Conservation (phyloP, 2,113 vertebrate genomes). For the Boulengeromyrus knoepffleri region DNA sequence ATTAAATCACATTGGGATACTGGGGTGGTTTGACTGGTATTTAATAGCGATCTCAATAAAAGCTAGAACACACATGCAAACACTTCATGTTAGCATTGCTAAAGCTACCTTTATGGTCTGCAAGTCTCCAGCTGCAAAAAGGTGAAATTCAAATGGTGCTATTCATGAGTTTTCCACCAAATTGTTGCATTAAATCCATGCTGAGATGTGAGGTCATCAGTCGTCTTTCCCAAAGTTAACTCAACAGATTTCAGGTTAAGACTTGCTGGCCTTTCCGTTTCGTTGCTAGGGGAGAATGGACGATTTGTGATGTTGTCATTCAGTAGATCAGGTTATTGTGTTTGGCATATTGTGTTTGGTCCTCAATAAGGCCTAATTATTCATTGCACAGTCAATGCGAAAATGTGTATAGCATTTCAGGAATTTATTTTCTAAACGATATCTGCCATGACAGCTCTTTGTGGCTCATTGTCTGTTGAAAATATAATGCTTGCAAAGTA, state of each 20-base stretch:
- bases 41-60: background rate
- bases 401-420: constrained; percentile 37
- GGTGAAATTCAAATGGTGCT: background rate
- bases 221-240: background rate
- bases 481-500: background rate
- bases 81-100: background rate
- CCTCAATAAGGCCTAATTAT: constrained; percentile 41
- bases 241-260: background rate
- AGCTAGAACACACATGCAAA: background rate
- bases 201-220: background rate
- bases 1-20: background rate
- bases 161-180: background rate
- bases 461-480: background rate
- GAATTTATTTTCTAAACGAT: background rate
- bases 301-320: background rate
- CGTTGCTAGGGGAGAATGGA: background rate
- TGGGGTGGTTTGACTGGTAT: background rate
- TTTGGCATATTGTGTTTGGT: constrained; percentile 20
- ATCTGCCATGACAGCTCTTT: background rate
- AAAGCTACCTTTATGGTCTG: background rate
- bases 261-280: background rate
- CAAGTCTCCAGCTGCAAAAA: background rate
- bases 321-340: background rate
- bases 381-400: constrained; percentile 46
- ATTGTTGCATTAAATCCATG: background rate